phyloP scores from a whole-genome alignment of 2,797 vertebrate species.

The Galago senegalensis region DNA sequence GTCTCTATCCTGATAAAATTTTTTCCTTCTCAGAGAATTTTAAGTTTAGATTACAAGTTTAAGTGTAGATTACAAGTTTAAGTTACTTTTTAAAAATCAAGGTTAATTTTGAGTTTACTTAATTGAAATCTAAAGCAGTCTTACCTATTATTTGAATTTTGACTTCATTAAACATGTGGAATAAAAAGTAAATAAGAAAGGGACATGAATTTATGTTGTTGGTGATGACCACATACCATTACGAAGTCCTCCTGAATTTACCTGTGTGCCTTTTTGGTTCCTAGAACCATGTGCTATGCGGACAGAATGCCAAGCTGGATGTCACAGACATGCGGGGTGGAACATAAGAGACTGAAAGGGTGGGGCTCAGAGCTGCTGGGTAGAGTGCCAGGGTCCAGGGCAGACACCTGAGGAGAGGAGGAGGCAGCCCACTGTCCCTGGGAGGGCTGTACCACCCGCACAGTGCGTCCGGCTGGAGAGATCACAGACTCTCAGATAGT shows the following conservation, averaged over 20 bases:
- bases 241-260: neutral
- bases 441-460: rapidly evolving
- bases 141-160: constrained; percentile 18
- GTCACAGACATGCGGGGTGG: neutral
- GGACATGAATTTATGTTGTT: neutral
- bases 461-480: too few species aligned
- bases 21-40: neutral
- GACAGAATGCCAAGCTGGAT: neutral
- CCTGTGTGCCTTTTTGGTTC: neutral
- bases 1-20: neutral
- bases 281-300: neutral
- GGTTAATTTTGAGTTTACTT: constrained; percentile 24
- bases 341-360: neutral
- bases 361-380: neutral
- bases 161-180: neutral
- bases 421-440: rapidly evolving
- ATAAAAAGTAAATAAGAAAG: neutral
- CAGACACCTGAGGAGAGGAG: neutral
- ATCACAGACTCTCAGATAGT: neutral
- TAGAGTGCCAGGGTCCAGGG: neutral
- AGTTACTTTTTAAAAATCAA: neutral
- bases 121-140: constrained; percentile 1
- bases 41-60: neutral
- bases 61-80: neutral
- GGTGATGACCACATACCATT: rapidly evolving